Conservation (phyloP, 2,888 invertebrate genomes). For the Formica aserva region DNA sequence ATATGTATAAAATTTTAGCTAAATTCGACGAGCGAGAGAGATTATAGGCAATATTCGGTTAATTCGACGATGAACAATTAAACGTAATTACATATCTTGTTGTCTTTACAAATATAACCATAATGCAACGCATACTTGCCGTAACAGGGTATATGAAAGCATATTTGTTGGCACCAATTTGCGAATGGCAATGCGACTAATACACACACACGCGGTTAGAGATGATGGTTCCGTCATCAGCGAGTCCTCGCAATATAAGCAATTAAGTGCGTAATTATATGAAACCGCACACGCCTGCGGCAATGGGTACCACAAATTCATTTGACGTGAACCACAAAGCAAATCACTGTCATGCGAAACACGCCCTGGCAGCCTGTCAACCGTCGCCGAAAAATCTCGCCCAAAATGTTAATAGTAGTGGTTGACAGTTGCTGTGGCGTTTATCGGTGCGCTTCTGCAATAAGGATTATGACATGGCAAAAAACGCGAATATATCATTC, state of each 20-base stretch:
- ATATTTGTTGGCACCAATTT: constrained; percentile 25
- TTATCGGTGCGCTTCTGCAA: constrained; percentile 32
- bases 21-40: neutral
- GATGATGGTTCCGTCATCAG: constrained; percentile 71
- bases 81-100: constrained; percentile 29
- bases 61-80: neutral
- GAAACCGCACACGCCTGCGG: constrained; percentile 76
- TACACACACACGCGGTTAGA: constrained; percentile 62
- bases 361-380: constrained; percentile 64
- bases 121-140: constrained; percentile 9
- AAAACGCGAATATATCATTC: neutral
- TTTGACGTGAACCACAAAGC: constrained; percentile 80
- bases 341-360: constrained; percentile 79
- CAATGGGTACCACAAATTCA: constrained; percentile 76
- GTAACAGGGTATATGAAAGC: neutral
- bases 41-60: neutral
- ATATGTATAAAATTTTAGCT: neutral
- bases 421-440: constrained; percentile 28
- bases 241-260: constrained; percentile 77
- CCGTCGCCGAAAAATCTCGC: constrained; percentile 68
- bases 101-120: constrained; percentile 17
- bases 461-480: constrained; percentile 28
- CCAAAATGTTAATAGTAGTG: constrained; percentile 58
- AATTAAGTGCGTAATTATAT: constrained; percentile 83
- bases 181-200: constrained; percentile 53